phyloP scores from a whole-genome alignment of 2,888 invertebrate genomes.

The Drosophila atroscutellata region DNA sequence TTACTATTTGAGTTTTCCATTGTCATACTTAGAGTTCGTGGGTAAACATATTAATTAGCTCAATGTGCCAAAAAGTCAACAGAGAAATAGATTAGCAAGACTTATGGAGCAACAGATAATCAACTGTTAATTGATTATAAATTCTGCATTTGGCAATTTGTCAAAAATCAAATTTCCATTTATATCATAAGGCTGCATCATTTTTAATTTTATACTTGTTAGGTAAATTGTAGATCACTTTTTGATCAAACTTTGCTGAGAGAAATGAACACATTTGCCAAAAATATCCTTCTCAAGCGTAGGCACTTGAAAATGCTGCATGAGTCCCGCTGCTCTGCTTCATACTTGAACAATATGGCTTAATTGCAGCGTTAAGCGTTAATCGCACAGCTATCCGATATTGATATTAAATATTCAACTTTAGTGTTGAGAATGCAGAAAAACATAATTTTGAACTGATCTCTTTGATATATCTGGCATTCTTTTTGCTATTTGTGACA shows the following conservation, averaged over 20 bases:
- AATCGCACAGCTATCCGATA: not conserved
- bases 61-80: not conserved
- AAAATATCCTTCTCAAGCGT: not conserved
- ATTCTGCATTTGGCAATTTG: not conserved
- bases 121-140: not conserved
- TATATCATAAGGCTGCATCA: not conserved
- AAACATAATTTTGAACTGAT: not conserved
- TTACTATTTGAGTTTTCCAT: not conserved
- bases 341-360: not conserved
- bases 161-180: not conserved
- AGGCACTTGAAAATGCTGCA: not conserved
- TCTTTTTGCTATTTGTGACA: constrained; percentile 13
- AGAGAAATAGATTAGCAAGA: not conserved
- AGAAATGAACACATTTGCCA: not conserved
- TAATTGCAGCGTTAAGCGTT: not conserved
- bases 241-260: not conserved
- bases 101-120: not conserved
- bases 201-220: not conserved
- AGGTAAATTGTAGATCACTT: not conserved
- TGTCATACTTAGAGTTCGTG: not conserved
- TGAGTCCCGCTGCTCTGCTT: not conserved
- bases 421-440: not conserved
- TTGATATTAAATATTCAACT: not conserved
- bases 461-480: constrained; percentile 11
- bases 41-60: not conserved